These are phyloP conservation scores for Melanostigma gelatinosum DNA, from an alignment of 2,113 vertebrate species.

Conservation along the genomic window DNA sequence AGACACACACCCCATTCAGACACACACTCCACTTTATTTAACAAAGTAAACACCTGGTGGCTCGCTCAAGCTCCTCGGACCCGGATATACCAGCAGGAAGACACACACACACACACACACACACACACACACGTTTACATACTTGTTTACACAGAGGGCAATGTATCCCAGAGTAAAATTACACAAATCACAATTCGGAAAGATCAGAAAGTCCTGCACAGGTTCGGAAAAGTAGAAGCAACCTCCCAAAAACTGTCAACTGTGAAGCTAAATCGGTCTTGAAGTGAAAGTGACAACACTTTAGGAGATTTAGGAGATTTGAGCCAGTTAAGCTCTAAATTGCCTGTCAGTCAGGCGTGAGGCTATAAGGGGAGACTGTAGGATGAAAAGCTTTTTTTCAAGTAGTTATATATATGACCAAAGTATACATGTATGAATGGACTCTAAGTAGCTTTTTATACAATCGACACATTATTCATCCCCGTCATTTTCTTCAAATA, in stretches of 20 bases:
- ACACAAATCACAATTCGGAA: neutral
- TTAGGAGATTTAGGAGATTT: neutral
- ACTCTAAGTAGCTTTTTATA: no score
- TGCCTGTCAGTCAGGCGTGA: slow-evolving; percentile 1
- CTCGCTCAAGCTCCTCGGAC: slow-evolving; percentile 23
- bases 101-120: slow-evolving; percentile 18
- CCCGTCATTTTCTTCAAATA: neutral
- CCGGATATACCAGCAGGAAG: slow-evolving; percentile 50
- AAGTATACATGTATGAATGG: neutral
- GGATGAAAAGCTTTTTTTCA: neutral
- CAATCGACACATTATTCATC: no score
- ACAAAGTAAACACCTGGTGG: slow-evolving; percentile 67
- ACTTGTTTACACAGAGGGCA: neutral
- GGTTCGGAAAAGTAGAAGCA: neutral
- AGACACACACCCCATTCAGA: slow-evolving; percentile 38
- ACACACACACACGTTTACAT: neutral
- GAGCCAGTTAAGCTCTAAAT: slow-evolving; percentile 9
- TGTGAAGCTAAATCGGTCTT: slow-evolving; percentile 13
- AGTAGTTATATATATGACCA: no score
- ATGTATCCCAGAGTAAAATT: neutral
- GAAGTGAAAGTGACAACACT: slow-evolving; percentile 2
- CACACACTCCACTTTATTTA: slow-evolving; percentile 47
- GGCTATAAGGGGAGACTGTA: neutral
- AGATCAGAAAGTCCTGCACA: neutral
- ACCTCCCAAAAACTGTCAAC: slow-evolving; percentile 6